Conservation (phyloP, 2,888 invertebrate species). For the Aphodius granarius region DNA sequence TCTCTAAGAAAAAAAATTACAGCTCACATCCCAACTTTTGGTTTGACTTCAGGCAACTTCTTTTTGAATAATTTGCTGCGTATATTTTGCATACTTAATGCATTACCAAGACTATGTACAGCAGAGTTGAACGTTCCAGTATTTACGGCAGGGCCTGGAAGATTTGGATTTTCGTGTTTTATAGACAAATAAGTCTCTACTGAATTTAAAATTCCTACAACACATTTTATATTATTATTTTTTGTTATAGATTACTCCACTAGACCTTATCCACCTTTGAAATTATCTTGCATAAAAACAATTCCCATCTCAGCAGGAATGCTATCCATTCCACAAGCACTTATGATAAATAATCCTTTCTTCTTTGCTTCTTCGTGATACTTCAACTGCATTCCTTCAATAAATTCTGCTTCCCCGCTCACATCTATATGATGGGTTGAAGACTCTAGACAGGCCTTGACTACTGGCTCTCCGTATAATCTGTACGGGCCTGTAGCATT, state of each 20-base stretch:
- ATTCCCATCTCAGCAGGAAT: constrained; percentile 88
- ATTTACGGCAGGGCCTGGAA: constrained; percentile 63
- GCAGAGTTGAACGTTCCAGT: constrained; percentile 89
- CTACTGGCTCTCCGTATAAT: constrained; percentile 86
- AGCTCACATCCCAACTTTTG: constrained; percentile 51
- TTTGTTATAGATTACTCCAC: not conserved
- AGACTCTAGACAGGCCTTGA: constrained; percentile 78
- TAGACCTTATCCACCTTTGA: constrained; percentile 59
- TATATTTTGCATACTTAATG: constrained; percentile 63
- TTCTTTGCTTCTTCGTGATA: constrained; percentile 75
- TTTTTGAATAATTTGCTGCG: constrained; percentile 69
- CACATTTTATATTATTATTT: not conserved
- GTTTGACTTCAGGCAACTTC: constrained; percentile 62
- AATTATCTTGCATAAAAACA: constrained; percentile 75
- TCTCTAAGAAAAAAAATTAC: no score
- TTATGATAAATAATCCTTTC: constrained; percentile 80
- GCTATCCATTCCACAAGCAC: constrained; percentile 92
- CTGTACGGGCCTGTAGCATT: constrained; percentile 93
- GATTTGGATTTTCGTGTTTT: constrained; percentile 44
- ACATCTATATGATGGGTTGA: constrained; percentile 90
- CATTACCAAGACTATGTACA: constrained; percentile 71
- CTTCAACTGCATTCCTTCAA: constrained; percentile 63
- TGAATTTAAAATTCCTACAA: constrained; percentile 70
- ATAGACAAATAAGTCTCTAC: constrained; percentile 68
- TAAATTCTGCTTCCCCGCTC: constrained; percentile 81